Evolutionary conservation across 2,113 vertebrate species (phyloP), one percentile per base, ranked within the genome.

Genomic region (Protobothrops mucrosquamatus): DNA sequence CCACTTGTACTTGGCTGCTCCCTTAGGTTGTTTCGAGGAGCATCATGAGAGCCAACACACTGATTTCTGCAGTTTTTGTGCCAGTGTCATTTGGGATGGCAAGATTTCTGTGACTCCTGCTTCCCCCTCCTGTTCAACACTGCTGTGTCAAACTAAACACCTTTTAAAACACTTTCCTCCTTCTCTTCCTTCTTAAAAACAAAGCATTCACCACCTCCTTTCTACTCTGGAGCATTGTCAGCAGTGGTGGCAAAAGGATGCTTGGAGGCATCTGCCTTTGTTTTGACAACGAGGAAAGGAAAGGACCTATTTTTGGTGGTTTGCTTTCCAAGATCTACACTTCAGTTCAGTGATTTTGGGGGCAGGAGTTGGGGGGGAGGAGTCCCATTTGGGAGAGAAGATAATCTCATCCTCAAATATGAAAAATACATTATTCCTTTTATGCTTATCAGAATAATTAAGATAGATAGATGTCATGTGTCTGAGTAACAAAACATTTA

Each of bases 181-280:
- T 57, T 22, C 87, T 39, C 88, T 59, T 54, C 59, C 91, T 74
- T 51, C 51, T 92, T 88, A 54, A 88, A 74, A 92, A 92, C 91
- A 69, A 92, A 92, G 57, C 87, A 88, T 52, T 55, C 59, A 74
- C 88, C 91, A 92, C 86, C 91, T 92, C 87, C 87, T 74, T 18
- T 54, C 81, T 46, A 61, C 46, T 90, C 55, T 87, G 2, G 88
- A 90, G 92, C 81, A 93, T 64, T 93, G 89, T 90, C 74, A 54
- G 74, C 81, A 20, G n/a, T 64, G 89, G 81, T 86, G 81, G 92
- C 56, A 87, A 85, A 48, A 90, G 29, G 88, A 85, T 24, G n/a
- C 92, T 86, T 14, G 46, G 55, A 64, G n/a, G 89, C n/a, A 93
- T 81, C n/a, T 90, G 92, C 55, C 23, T 87, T 85, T 93, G 55